These are phyloP conservation scores for Xanthostigma xanthostigma DNA, from an alignment of 2,888 invertebrate species.

Conservation along the genomic window DNA sequence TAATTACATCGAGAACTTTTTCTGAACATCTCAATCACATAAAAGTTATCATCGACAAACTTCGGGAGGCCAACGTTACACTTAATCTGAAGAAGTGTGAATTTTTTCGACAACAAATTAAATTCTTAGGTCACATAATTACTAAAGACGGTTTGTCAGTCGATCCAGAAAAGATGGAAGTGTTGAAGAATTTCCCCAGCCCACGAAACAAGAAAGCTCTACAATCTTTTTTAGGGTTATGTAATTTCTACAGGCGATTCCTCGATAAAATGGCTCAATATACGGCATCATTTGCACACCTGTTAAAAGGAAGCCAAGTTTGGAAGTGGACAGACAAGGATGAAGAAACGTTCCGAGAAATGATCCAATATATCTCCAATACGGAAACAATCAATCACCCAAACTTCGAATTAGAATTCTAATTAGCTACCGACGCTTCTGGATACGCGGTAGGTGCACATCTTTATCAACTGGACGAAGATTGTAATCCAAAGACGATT, in stretches of 20 bases:
- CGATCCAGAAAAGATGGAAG: background rate
- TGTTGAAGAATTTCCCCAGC: background rate
- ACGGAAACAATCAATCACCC: background rate
- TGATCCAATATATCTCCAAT: background rate
- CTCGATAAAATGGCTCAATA: background rate
- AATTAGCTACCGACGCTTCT: too few species aligned
- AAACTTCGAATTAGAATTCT: background rate
- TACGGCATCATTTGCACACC: background rate
- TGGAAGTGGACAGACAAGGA: background rate
- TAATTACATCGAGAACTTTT: background rate
- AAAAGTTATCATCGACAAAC: background rate
- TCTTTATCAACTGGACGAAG: too few species aligned
- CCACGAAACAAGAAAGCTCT: slow-evolving; percentile 5
- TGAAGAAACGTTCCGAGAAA: background rate
- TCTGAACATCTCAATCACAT: slow-evolving; percentile 1
- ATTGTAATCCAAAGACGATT: too few species aligned
- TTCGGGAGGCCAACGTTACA: background rate
- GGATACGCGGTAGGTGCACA: too few species aligned
- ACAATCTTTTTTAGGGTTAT: slow-evolving; percentile 6
- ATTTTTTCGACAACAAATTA: background rate
- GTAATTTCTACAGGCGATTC: slow-evolving; percentile 8
- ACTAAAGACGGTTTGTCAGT: background rate
- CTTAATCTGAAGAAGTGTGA: slow-evolving; percentile 1
- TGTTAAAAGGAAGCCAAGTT: background rate
- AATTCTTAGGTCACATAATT: slow-evolving; percentile 2